These are phyloP conservation scores for Phaetusa simplex DNA, from an alignment of 2,113 vertebrate species.

Conservation along the genomic window DNA sequence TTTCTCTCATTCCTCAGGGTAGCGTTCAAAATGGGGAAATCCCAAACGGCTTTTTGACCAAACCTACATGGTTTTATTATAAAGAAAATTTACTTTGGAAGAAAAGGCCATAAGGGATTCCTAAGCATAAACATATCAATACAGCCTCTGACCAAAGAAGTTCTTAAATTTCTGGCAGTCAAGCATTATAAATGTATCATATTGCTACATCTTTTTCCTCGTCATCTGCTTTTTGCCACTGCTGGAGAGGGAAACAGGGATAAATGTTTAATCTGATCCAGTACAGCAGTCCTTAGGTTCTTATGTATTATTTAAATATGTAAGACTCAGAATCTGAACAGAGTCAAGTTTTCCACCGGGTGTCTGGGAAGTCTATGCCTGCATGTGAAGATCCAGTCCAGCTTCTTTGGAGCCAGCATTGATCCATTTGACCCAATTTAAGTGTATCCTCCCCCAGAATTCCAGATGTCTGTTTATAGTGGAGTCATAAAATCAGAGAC, in stretches of 20 bases:
- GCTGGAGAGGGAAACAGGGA: neutral
- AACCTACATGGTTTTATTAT: neutral
- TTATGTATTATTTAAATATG: neutral
- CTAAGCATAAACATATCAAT: neutral
- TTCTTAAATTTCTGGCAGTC: neutral
- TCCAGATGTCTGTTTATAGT: neutral
- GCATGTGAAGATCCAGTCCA: neutral
- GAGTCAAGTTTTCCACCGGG: accelerated
- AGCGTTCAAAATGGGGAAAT: neutral
- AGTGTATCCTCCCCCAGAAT: neutral
- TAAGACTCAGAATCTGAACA: neutral
- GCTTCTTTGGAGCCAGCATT: neutral
- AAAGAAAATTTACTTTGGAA: neutral
- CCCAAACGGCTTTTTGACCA: neutral
- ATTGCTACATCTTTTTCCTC: neutral
- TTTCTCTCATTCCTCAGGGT: neutral
- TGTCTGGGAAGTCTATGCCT: accelerated
- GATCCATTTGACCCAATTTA: neutral
- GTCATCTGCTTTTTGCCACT: neutral
- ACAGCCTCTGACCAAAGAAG: neutral
- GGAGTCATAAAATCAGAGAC: neutral
- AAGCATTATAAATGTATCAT: neutral
- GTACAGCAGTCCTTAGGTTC: neutral
- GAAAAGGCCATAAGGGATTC: neutral
- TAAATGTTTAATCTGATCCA: neutral